Evolutionary conservation across 2,888 invertebrate genomes (phyloP), one percentile per base, ranked within the genome.

Genomic region (Eumerus sabulonum): DNA sequence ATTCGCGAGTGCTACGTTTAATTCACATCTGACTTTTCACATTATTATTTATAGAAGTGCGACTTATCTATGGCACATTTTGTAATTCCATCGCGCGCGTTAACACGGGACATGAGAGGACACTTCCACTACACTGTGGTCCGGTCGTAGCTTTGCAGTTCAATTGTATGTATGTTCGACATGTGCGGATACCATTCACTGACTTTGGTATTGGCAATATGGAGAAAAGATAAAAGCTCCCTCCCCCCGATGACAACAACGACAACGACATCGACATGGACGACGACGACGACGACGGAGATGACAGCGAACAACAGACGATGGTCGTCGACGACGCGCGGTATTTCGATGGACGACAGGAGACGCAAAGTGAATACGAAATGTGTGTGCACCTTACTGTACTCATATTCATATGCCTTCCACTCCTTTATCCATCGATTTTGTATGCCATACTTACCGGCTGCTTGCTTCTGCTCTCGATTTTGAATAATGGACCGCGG

Each of bases 11-110:
- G 56, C 44, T 62, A 59, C 56, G 79, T 70, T 79, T 74, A 79
- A 79, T 79, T 79, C 79, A 79, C 79, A 79, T 79, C 68, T 79
- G 79, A 79, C 79, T 79, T 79, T 79, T 79, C 79, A 74, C 79
- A 79, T 79, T 79, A 79, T 79, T 79, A 79, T 79, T 79, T 79
- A 79, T 79, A 79, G 79, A 79, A 79, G 79, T 79, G 79, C 79
- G 74, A 79, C 79, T 79, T 79, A 79, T 79, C 79, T 79, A 74
- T 79, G 79, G 74, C 79, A 79, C 54, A 79, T 79, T 79, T 73
- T 79, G 79, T 79, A 79, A 79, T 79, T 79, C 74, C 79, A 79
- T 79, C 79, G 79, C 74, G 57, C 57, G 79, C 64, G 74, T 79
- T 79, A 74, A 64, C 68, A 68, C 73, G 73, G n/a, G 79, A 79